Conservation (phyloP, 2,888 invertebrate species). For the Caenorhabditis sp. region DNA sequence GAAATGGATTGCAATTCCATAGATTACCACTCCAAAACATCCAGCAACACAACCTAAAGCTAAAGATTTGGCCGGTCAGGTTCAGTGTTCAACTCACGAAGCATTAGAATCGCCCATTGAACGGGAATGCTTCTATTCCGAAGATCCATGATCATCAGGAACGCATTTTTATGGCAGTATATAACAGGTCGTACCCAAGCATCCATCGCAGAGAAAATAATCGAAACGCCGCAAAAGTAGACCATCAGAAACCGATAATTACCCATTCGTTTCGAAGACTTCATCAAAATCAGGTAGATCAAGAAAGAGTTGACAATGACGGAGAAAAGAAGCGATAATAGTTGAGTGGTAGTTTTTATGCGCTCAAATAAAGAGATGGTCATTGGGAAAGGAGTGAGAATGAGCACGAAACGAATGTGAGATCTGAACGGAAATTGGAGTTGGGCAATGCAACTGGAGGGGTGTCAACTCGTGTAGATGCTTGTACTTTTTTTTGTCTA, state of each 20-base stretch:
- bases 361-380: no score
- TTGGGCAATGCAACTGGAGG: no score
- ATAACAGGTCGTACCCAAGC: constrained; percentile 16
- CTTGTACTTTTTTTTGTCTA: no score
- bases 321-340: no score
- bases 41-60: constrained; percentile 14
- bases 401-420: no score
- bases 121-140: not conserved
- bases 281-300: constrained; percentile 37
- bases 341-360: no score
- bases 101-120: not conserved
- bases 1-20: constrained; percentile 39
- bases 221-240: constrained; percentile 20
- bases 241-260: constrained; percentile 33
- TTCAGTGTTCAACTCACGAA: not conserved
- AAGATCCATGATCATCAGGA: not conserved
- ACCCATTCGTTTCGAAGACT: constrained; percentile 43
- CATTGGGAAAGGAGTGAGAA: no score
- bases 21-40: constrained; percentile 21
- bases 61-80: no score
- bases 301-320: constrained; percentile 22
- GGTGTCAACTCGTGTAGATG: no score
- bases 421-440: no score
- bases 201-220: constrained; percentile 30
- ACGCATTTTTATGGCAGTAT: not conserved